A percentile compares a stretch with the other conserved stretches of the same genome.
Conservation (phyloP, 2,888 invertebrate genomes). For the Neoitamus cyanurus region DNA sequence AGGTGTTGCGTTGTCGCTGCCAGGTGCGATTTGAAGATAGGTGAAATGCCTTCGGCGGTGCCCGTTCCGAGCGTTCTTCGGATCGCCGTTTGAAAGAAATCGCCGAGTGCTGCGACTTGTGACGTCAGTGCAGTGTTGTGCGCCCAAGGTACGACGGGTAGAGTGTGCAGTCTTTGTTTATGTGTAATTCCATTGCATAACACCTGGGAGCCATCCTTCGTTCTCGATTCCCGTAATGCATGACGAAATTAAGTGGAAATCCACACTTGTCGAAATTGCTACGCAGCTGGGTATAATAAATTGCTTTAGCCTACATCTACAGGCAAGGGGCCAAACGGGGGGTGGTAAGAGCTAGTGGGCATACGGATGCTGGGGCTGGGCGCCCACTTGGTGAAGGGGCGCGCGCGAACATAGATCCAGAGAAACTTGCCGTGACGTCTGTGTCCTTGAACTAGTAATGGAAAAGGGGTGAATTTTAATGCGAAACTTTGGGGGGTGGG, state of each 20-base stretch:
- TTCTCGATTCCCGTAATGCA: neutral
- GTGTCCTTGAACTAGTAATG: constrained; percentile 47
- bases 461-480: constrained; percentile 28
- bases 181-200: constrained; percentile 33
- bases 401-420: constrained; percentile 33
- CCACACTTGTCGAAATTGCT: constrained; percentile 19
- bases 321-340: neutral
- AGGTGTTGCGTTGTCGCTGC: constrained; percentile 3
- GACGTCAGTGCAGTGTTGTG: constrained; percentile 35
- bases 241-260: constrained; percentile 11
- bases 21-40: neutral
- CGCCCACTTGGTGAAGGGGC: neutral
- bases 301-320: neutral
- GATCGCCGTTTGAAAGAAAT: neutral
- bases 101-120: neutral
- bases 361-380: neutral
- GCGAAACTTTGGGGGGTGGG: neutral
- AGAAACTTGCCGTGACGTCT: constrained; percentile 38
- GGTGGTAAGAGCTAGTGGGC: neutral
- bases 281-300: constrained; percentile 28
- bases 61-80: neutral
- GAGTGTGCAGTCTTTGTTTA: constrained; percentile 15
- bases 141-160: neutral
- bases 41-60: neutral
- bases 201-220: constrained; percentile 2